Conservation (phyloP, 2,888 invertebrate genomes). For the Augochlorella aurata region DNA sequence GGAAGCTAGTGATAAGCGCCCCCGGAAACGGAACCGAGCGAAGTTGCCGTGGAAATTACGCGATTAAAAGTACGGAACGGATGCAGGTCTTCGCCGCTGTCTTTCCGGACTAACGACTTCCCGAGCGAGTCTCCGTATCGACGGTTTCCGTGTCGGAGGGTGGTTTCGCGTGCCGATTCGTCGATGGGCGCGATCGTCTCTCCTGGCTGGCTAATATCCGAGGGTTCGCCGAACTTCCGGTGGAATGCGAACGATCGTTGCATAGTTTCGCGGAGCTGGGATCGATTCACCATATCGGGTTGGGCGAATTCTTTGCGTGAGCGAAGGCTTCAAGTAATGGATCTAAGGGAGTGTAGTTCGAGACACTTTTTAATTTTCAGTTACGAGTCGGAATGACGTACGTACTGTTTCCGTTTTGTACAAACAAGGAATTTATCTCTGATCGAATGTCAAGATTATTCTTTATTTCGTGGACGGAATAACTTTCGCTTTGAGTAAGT, state of each 20-base stretch:
- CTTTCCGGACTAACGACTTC: constrained; percentile 54
- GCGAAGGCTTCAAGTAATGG: no score
- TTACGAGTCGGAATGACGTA: no score
- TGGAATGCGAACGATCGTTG: neutral
- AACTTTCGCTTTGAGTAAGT: no score
- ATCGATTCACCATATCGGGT: neutral
- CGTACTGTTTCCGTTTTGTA: no score
- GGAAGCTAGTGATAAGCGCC: constrained; percentile 65
- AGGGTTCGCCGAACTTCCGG: constrained; percentile 14
- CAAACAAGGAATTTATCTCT: no score
- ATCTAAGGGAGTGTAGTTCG: no score
- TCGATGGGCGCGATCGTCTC: neutral
- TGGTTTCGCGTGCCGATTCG: constrained; percentile 17
- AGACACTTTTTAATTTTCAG: no score
- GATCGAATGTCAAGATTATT: no score
- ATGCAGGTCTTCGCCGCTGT: constrained; percentile 46
- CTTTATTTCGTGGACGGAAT: no score
- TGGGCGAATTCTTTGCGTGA: neutral
- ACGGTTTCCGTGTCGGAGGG: neutral
- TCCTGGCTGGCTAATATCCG: neutral
- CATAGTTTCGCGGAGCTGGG: neutral
- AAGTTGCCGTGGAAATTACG: constrained; percentile 66
- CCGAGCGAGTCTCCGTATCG: constrained; percentile 20
- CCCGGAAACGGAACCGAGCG: constrained; percentile 56
- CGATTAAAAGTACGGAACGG: constrained; percentile 64